Evolutionary conservation across 2,113 vertebrate species (phyloP), one percentile per base, ranked within the genome.

Genomic region (Poeciliopsis turrubarensis): DNA sequence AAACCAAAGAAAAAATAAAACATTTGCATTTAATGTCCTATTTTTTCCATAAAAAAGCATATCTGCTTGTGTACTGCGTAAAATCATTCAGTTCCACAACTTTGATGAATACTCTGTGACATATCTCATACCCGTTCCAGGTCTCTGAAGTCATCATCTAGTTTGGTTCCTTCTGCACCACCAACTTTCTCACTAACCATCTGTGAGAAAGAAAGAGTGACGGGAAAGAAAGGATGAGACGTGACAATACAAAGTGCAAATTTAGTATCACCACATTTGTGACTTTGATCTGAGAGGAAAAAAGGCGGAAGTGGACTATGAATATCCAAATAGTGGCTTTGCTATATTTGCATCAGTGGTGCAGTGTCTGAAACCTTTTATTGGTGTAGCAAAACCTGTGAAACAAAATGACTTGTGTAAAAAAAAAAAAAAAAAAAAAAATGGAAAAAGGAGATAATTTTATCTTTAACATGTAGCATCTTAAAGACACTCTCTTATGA

Each of bases 181-280:
- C 97, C 97, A 0, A 99, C 97, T 89, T 98, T 99, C 93, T 99
- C 97, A 3, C 97, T 99, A 79, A 99, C 97, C 95, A 99, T 93
- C 97, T 98, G 14, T 22, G 57, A 60, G 34, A 25, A 25, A 25
- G 22, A 9, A 25, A 25, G 51, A 25, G 51, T 54, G 22, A 41
- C 57, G 30, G 4, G 29, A 34, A 29, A 12, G 60, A 41, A 41
- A 39, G 34, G 60, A 4, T 37, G 39, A 29, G 9, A n/a, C 63
- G 25, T 26, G 25, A 73, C 26, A 86, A 14, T 78, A 8, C 9
- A 72, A 6, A 78, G 47, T 0, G 25, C 25, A 60, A 67, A 72
- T 67, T 51, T 70, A 72, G 77, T 54, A 72, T 76, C 63, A 77
- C 64, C 34, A 26, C 77, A 77, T 75, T 68, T 62, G 60, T 63